Evolutionary conservation across 1,140 invertebrate genomes (phyloP).

Genomic region (Oncopodura yosiiana): DNA sequence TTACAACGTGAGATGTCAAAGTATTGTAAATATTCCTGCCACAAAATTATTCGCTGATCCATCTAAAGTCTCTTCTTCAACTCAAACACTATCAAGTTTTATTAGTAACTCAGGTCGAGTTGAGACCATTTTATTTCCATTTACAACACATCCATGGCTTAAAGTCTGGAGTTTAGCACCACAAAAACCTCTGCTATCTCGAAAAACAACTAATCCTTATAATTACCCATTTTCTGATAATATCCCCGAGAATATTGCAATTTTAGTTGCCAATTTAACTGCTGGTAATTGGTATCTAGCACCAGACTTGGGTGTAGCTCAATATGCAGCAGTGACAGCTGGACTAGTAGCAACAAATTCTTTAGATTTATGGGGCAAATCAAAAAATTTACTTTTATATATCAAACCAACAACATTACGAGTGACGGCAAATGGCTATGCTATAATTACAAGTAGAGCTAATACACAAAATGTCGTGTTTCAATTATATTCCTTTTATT

Average conservation of each 20-base stretch:
- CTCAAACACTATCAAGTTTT: neutral
- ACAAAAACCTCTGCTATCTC: neutral
- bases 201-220: slow-evolving; percentile 5
- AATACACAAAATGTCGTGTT: slow-evolving; percentile 15
- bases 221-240: slow-evolving; percentile 20
- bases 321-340: neutral
- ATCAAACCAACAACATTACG: slow-evolving; percentile 4
- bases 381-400: slow-evolving; percentile 20
- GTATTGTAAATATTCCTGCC: too few species aligned
- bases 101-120: slow-evolving; percentile 9
- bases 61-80: too few species aligned
- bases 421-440: slow-evolving; percentile 5
- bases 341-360: slow-evolving; percentile 3
- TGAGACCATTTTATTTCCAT: slow-evolving; percentile 18
- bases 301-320: neutral
- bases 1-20: too few species aligned
- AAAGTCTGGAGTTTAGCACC: slow-evolving; percentile 9
- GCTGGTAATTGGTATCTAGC: neutral
- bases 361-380: slow-evolving; percentile 21
- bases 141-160: slow-evolving; percentile 14
- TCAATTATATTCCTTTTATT: neutral
- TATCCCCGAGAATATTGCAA: neutral
- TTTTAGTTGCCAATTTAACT: neutral
- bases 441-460: neutral
- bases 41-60: too few species aligned